phyloP scores from a whole-genome alignment of 2,113 vertebrate species.

The human region GRCh38 chr2:234720501-234721000 shows the following conservation, averaged over 20 bases:
- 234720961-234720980: not conserved
- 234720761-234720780: no score
- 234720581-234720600: not conserved
- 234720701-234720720: no score
- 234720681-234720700: not conserved
- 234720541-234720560: not conserved
- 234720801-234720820: not conserved
- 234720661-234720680: no score
- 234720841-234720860: not conserved
- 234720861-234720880: not conserved
- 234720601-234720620: not conserved
- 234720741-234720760: not conserved
- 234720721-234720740: not conserved
- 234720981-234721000: not conserved
- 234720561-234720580: not conserved
- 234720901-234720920: not conserved
- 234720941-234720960: accelerated
- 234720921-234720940: not conserved
- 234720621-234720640: accelerated
- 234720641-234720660: no score
- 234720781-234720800: not conserved
- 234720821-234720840: no score
- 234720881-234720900: accelerated
- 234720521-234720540: not conserved
- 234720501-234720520: accelerated